Conservation (phyloP, 2,113 vertebrate species). For the Larimichthys crocea region DNA sequence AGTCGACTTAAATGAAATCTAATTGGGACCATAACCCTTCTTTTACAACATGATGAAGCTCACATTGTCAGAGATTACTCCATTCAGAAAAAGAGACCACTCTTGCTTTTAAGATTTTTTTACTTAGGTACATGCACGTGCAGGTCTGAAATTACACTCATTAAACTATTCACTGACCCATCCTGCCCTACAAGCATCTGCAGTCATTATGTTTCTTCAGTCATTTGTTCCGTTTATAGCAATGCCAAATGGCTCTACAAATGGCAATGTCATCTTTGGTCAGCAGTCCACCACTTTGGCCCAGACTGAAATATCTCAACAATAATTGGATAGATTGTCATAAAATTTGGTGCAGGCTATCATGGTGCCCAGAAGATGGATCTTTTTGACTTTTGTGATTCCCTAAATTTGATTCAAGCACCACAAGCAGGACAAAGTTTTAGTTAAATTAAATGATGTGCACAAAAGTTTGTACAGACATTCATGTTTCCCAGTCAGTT, state of each 20-base stretch:
- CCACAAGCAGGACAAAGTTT: too few relatives aligned
- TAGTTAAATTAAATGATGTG: too few relatives aligned
- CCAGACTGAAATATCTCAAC: neutral
- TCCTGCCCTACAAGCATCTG: neutral
- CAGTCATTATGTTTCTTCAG: neutral
- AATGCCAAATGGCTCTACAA: neutral
- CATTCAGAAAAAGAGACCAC: neutral
- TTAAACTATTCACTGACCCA: neutral
- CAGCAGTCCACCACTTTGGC: neutral
- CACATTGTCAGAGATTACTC: neutral
- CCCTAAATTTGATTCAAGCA: too few relatives aligned
- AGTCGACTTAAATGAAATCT: neutral
- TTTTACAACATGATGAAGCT: neutral
- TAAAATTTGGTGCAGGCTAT: neutral
- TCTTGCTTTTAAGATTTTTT: too few relatives aligned
- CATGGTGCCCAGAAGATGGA: neutral
- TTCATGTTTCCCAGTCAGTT: too few relatives aligned
- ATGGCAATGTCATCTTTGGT: neutral
- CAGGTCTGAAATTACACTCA: neutral
- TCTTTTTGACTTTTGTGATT: too few relatives aligned
- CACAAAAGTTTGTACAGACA: too few relatives aligned
- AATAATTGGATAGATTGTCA: neutral
- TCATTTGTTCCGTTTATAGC: neutral
- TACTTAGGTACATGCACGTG: neutral
- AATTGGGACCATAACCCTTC: constrained; percentile 6